A percentile compares a stretch with the other conserved stretches of the same genome.
Conservation (phyloP, 1,140 invertebrate genomes). For the Gryon sp. region DNA sequence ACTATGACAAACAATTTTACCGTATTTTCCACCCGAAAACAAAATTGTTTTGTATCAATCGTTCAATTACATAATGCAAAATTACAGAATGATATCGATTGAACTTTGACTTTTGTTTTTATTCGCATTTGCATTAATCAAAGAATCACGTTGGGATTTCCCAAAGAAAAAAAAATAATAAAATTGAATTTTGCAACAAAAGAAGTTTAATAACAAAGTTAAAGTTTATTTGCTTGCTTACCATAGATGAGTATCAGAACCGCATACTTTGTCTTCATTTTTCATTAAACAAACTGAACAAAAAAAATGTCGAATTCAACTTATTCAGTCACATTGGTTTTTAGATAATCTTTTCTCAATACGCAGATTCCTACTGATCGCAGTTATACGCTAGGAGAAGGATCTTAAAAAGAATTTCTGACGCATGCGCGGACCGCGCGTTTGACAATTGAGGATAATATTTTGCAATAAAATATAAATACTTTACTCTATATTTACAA, state of each 20-base stretch:
- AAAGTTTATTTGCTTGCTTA: not conserved
- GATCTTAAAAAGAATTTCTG: too few species aligned
- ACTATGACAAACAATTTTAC: too few species aligned
- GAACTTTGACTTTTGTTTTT: slow-evolving; percentile 1
- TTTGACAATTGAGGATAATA: too few species aligned
- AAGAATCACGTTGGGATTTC: not conserved
- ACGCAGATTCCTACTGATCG: not conserved
- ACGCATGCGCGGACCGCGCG: too few species aligned
- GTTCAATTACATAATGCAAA: not conserved
- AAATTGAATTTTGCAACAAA: not conserved
- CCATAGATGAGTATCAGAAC: not conserved
- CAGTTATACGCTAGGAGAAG: too few species aligned
- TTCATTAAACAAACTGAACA: not conserved
- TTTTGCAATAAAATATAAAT: too few species aligned
- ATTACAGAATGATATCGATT: not conserved
- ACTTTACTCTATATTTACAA: slow-evolving; percentile 18
- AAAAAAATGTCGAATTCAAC: not conserved
- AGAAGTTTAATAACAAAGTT: too few species aligned
- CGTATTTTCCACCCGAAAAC: too few species aligned
- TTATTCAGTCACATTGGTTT: not conserved
- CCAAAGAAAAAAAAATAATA: not conserved
- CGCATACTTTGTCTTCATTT: not conserved
- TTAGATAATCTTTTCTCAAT: not conserved
- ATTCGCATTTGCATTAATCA: too few species aligned
- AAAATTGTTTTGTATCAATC: too few species aligned